Evolutionary conservation across 2,113 vertebrate genomes (phyloP).

Genomic region (Platysteira castanea): DNA sequence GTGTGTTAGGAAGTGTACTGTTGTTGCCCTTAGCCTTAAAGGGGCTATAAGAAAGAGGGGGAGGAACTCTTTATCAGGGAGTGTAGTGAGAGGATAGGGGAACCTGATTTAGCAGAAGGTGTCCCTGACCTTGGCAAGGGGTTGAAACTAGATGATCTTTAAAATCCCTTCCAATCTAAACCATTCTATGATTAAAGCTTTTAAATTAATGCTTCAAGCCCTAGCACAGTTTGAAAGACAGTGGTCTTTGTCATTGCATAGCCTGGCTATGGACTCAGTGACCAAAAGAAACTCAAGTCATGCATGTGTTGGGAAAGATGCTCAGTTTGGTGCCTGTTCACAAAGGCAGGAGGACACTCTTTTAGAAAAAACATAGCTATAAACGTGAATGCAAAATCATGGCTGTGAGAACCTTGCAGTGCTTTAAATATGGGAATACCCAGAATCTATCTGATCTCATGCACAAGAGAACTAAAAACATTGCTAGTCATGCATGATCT

Average conservation of each 20-base stretch:
- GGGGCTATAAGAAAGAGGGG: background rate
- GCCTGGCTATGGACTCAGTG: background rate
- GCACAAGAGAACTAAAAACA: background rate
- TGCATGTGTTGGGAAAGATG: background rate
- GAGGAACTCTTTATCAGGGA: background rate
- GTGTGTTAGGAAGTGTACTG: background rate
- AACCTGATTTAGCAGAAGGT: background rate
- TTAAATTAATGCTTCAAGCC: background rate
- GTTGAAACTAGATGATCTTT: background rate
- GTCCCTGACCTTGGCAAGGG: background rate
- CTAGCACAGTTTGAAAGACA: background rate
- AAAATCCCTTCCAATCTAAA: background rate
- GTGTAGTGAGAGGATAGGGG: background rate
- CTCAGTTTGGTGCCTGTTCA: background rate
- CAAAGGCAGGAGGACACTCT: background rate
- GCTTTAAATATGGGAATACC: background rate
- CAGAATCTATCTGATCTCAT: background rate
- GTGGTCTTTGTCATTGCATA: background rate
- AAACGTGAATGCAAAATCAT: background rate
- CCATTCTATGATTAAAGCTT: background rate
- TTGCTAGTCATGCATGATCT: background rate
- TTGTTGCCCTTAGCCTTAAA: background rate
- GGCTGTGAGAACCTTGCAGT: background rate
- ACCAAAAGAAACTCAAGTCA: background rate
- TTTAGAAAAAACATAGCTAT: background rate